Evolutionary conservation across 1,140 invertebrate species (phyloP).

Genomic region (Melanaphis sacchari): DNA sequence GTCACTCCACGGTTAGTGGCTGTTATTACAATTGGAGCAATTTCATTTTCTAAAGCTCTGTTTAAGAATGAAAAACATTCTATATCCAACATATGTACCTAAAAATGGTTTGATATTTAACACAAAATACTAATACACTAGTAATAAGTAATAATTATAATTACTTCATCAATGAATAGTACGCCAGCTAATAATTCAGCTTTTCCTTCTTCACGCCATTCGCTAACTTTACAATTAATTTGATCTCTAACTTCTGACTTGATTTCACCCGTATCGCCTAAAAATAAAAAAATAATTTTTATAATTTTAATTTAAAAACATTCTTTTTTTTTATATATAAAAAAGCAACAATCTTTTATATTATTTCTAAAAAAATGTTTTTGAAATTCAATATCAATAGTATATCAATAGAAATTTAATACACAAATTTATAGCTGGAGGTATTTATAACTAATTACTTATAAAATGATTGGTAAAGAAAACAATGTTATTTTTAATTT

Average conservation of each 20-base stretch:
- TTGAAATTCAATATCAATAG: too few relatives aligned
- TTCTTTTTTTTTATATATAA: too few relatives aligned
- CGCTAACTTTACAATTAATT: slow-evolving; percentile 97
- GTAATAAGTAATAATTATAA: neutral
- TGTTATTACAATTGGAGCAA: slow-evolving; percentile 97
- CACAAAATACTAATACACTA: neutral
- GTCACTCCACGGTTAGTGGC: slow-evolving; percentile 99
- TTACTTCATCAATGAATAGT: slow-evolving; percentile 86
- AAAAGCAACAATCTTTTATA: too few relatives aligned
- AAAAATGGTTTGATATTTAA: slow-evolving; percentile 59
- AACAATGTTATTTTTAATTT: too few relatives aligned
- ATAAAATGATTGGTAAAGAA: too few relatives aligned
- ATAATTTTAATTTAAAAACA: too few relatives aligned
- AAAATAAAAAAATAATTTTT: slow-evolving; percentile 76
- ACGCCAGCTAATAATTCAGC: slow-evolving; percentile 98
- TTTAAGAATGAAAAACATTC: slow-evolving; percentile 99
- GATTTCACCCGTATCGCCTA: slow-evolving; percentile 98
- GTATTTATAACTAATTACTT: too few relatives aligned
- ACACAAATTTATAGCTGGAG: too few relatives aligned
- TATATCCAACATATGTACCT: slow-evolving; percentile 98
- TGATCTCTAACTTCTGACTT: slow-evolving; percentile 97
- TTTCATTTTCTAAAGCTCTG: slow-evolving; percentile 94
- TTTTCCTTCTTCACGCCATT: slow-evolving; percentile 99
- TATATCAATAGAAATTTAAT: too few relatives aligned
- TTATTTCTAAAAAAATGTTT: neutral